A percentile compares a stretch with the other conserved stretches of the same genome.
phyloP scores from a whole-genome alignment of 2,888 invertebrate species.

The Exephanes ischioxanthus region DNA sequence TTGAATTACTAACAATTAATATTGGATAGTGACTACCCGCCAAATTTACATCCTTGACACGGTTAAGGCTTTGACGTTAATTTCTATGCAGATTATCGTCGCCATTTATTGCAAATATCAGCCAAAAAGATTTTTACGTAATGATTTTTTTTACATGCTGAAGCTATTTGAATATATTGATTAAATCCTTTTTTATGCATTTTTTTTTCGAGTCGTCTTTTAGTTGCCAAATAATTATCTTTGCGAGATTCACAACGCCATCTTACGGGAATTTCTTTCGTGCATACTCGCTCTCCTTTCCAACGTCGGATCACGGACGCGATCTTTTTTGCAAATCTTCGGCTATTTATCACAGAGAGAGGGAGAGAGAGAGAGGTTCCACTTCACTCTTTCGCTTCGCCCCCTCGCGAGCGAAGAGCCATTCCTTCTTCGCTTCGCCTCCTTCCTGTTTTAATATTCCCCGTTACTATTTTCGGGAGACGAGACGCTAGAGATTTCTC shows the following conservation, averaged over 20 bases:
- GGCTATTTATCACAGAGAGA: slow-evolving; percentile 80
- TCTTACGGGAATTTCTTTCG: slow-evolving; percentile 34
- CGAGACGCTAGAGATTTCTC: slow-evolving; percentile 65
- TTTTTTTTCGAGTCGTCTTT: background rate
- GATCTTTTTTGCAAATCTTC: slow-evolving; percentile 83
- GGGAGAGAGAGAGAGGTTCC: slow-evolving; percentile 41
- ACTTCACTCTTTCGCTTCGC: slow-evolving; percentile 34
- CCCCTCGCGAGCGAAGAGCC: slow-evolving; percentile 31
- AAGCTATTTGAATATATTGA: background rate
- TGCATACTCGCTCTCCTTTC: slow-evolving; percentile 13
- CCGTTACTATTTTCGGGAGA: slow-evolving; percentile 62
- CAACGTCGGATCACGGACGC: slow-evolving; percentile 70
- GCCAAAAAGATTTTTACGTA: too few species aligned
- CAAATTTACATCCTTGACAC: too few species aligned
- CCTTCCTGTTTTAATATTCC: slow-evolving; percentile 61
- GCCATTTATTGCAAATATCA: too few species aligned
- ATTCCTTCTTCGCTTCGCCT: slow-evolving; percentile 31
- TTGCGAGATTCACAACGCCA: background rate
- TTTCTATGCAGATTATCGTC: too few species aligned
- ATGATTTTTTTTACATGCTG: background rate
- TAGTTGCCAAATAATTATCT: background rate
- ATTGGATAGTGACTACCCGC: background rate
- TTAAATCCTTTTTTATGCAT: background rate
- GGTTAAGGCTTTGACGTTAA: too few species aligned
- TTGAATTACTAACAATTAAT: background rate